These are phyloP conservation scores for Caenorhabditis zanzibari DNA, from an alignment of 2,888 invertebrate genomes.

Conservation along the genomic window DNA sequence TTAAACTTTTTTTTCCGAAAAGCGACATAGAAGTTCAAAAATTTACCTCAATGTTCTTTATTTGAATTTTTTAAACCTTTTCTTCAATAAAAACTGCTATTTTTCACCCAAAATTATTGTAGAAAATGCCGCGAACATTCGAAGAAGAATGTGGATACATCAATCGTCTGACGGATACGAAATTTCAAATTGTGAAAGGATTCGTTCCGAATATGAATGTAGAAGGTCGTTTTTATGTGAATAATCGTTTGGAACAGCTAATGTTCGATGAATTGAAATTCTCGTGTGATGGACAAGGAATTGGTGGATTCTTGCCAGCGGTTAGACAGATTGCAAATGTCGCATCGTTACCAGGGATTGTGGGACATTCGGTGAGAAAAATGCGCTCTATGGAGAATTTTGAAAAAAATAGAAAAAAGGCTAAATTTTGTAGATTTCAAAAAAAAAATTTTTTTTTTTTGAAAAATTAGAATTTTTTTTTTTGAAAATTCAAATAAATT, in stretches of 20 bases:
- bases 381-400: background rate
- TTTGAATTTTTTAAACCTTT: background rate
- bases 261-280: slow-evolving; percentile 98
- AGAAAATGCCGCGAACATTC: slow-evolving; percentile 86
- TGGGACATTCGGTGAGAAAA: slow-evolving; percentile 72
- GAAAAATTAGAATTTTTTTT: no score
- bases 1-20: no score
- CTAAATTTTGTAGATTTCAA: no score
- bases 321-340: slow-evolving; percentile 99
- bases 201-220: slow-evolving; percentile 99
- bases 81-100: background rate
- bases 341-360: slow-evolving; percentile 90
- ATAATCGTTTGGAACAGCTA: slow-evolving; percentile 92
- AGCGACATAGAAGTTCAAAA: no score
- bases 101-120: slow-evolving; percentile 1
- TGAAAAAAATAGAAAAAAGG: no score
- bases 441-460: no score
- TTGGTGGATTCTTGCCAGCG: slow-evolving; percentile 97
- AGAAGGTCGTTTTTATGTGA: slow-evolving; percentile 98
- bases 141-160: slow-evolving; percentile 95
- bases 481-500: no score
- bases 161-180: slow-evolving; percentile 91
- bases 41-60: no score
- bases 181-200: slow-evolving; percentile 97
- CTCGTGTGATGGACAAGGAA: slow-evolving; percentile 88